phyloP scores from a whole-genome alignment of 2,888 invertebrate species.

The Rhamphomyia laevipes region DNA sequence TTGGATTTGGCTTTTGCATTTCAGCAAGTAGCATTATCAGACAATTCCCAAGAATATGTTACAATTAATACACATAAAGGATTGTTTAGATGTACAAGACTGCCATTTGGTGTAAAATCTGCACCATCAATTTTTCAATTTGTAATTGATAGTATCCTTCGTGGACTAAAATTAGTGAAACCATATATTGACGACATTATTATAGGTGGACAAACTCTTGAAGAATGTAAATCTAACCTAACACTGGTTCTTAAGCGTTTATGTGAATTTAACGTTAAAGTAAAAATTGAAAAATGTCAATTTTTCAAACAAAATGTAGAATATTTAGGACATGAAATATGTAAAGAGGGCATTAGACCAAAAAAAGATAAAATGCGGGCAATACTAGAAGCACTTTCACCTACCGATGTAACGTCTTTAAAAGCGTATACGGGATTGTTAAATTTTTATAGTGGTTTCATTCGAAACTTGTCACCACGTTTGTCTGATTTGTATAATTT shows the following conservation, averaged over 20 bases:
- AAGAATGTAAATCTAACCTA: conserved; percentile 8
- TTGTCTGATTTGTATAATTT: conserved; percentile 3
- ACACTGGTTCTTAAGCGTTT: conserved; percentile 6
- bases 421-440: conserved; percentile 11
- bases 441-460: conserved; percentile 10
- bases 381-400: conserved; percentile 9
- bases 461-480: conserved; percentile 7
- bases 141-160: conserved; percentile 4
- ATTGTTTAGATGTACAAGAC: conserved; percentile 3
- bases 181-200: conserved; percentile 12
- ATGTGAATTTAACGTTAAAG: conserved; percentile 6
- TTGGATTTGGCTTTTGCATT: conserved; percentile 18
- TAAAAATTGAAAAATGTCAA: conserved; percentile 13
- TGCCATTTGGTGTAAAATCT: conserved; percentile 6
- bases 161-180: not conserved
- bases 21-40: conserved; percentile 14
- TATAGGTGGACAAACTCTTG: conserved; percentile 4
- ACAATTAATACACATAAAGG: conserved; percentile 18
- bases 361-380: conserved; percentile 11
- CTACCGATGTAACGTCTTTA: conserved; percentile 8
- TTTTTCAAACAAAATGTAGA: conserved; percentile 9
- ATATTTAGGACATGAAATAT: conserved; percentile 13
- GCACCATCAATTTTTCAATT: conserved; percentile 2
- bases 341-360: conserved; percentile 8
- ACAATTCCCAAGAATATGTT: conserved; percentile 15